phyloP scores from a whole-genome alignment of 2,113 vertebrate genomes.

The Tenebrosternarchus preto region DNA sequence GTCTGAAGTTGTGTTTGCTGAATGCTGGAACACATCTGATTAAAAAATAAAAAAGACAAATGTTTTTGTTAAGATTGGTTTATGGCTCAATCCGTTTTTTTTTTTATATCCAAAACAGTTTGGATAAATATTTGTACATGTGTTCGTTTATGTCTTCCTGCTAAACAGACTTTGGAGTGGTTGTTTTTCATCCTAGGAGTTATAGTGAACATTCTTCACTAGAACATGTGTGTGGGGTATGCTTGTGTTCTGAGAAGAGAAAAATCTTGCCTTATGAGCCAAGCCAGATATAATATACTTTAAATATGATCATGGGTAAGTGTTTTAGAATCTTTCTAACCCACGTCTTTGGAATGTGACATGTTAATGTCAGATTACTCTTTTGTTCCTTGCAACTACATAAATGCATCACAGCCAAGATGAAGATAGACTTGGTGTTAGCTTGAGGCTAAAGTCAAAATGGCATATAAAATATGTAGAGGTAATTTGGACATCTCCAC shows the following conservation, averaged over 20 bases:
- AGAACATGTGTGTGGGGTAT: not conserved
- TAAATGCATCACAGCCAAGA: not conserved
- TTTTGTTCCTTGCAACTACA: not conserved
- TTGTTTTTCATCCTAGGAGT: not conserved
- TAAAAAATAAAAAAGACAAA: not conserved
- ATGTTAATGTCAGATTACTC: too few relatives aligned
- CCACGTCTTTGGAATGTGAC: not conserved
- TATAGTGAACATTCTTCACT: not conserved
- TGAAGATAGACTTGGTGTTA: too few relatives aligned
- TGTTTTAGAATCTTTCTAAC: not conserved
- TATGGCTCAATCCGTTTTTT: not conserved
- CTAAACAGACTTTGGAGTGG: not conserved
- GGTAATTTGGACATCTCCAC: too few relatives aligned
- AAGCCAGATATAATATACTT: not conserved
- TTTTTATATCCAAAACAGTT: not conserved
- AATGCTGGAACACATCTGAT: not conserved
- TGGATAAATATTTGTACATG: conserved; percentile 21
- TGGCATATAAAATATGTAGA: too few relatives aligned
- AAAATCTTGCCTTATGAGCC: not conserved
- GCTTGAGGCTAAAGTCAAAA: too few relatives aligned
- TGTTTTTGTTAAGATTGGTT: not conserved
- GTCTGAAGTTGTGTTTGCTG: not conserved
- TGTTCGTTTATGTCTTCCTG: not conserved
- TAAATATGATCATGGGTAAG: not conserved
- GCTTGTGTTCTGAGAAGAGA: not conserved